Conservation (phyloP, 2,113 vertebrate species). For the Epinephelus cyanopodus region DNA sequence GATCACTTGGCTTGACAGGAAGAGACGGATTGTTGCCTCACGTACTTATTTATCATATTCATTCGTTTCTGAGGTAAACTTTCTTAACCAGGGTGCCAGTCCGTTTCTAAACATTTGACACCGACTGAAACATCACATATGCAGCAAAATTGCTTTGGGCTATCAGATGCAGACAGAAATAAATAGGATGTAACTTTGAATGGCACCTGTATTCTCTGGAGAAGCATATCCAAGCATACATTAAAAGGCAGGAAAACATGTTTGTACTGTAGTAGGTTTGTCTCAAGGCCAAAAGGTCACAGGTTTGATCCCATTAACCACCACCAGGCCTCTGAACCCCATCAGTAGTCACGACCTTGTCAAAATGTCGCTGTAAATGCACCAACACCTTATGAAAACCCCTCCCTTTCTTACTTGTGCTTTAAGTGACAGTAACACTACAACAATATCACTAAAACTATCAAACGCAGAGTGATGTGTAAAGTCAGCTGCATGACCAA, state of each 20-base stretch:
- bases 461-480: slow-evolving; percentile 40
- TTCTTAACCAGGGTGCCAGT: not conserved
- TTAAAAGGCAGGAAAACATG: not conserved
- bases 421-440: slow-evolving; percentile 3
- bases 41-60: slow-evolving; percentile 4
- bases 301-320: not conserved
- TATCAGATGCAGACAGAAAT: not conserved
- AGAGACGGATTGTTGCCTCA: slow-evolving; percentile 7
- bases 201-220: not conserved
- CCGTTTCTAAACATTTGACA: not conserved
- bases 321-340: not conserved
- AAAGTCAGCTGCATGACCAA: slow-evolving; percentile 64
- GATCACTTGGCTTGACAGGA: slow-evolving; percentile 16
- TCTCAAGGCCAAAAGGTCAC: not conserved
- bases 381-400: not conserved
- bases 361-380: not conserved
- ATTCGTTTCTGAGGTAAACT: not conserved
- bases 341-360: not conserved
- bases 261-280: not conserved
- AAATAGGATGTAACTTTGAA: not conserved
- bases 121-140: not conserved
- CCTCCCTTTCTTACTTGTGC: not conserved
- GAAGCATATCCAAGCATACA: not conserved
- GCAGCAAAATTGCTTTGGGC: not conserved
- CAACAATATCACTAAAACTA: slow-evolving; percentile 28